phyloP scores from a whole-genome alignment of 1,140 invertebrate genomes.

The Bombus turneri region DNA sequence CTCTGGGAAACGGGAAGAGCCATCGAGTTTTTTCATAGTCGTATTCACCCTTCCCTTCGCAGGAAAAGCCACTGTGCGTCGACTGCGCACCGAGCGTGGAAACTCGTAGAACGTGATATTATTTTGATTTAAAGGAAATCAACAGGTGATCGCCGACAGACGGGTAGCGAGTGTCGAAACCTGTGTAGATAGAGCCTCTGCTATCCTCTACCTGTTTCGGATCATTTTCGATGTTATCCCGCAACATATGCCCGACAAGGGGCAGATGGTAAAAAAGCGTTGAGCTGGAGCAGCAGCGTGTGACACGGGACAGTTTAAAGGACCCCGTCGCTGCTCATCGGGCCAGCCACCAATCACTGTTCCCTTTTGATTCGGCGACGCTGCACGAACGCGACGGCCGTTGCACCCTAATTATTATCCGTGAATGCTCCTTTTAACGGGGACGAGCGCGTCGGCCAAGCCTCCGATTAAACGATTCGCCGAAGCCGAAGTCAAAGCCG shows the following conservation, averaged over 20 bases:
- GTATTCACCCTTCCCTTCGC: constrained; percentile 30
- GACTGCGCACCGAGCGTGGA: not conserved
- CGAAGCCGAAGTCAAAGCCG: not conserved
- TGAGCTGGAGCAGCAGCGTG: constrained; percentile 46
- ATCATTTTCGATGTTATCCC: constrained; percentile 70
- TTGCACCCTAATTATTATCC: constrained; percentile 6
- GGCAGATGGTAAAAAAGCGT: constrained; percentile 72
- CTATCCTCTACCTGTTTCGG: constrained; percentile 52
- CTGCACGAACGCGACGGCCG: not conserved
- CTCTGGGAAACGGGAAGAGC: not conserved
- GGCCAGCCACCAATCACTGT: constrained; percentile 23
- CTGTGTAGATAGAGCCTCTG: constrained; percentile 20
- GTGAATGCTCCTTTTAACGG: not conserved
- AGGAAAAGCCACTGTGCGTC: not conserved
- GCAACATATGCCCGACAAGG: constrained; percentile 74
- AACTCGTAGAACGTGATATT: constrained; percentile 65
- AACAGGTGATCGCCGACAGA: constrained; percentile 78
- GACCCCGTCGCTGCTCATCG: constrained; percentile 7
- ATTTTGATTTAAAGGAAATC: constrained; percentile 76
- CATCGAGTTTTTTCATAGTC: not conserved
- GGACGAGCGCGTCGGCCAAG: not conserved
- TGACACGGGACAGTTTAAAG: constrained; percentile 57
- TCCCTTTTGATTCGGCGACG: not conserved
- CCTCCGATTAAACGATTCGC: not conserved
- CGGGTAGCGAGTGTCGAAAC: constrained; percentile 71